Conservation (phyloP, 2,797 vertebrate species). For the Pseudochirops corinnae region DNA sequence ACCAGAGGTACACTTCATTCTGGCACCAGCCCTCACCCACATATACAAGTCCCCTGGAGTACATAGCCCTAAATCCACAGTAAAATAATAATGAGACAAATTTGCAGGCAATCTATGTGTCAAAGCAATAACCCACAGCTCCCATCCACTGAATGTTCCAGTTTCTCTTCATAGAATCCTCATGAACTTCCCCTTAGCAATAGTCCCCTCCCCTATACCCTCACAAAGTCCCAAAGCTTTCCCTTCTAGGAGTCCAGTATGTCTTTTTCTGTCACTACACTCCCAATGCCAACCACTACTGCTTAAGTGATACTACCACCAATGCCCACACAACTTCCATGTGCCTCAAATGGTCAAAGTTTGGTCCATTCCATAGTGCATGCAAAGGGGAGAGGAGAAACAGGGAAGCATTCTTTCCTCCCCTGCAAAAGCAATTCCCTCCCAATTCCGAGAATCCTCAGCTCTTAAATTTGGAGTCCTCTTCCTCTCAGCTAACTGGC, state of each 20-base stretch:
- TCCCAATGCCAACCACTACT: not conserved
- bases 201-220: not conserved
- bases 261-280: not conserved
- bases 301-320: not conserved
- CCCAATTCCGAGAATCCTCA: not conserved
- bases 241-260: not conserved
- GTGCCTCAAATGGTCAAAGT: not conserved
- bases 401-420: not conserved
- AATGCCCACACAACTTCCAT: not conserved
- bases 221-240: not conserved
- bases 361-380: not conserved
- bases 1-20: not conserved
- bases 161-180: not conserved
- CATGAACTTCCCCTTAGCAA: not conserved
- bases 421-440: not conserved
- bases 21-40: not conserved
- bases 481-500: not conserved
- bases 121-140: not conserved
- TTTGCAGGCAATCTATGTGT: not conserved
- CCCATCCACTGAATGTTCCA: not conserved
- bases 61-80: not conserved
- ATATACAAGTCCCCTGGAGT: not conserved
- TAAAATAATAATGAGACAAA: not conserved
- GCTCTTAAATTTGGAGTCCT: not conserved
- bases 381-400: not conserved